phyloP scores from a whole-genome alignment of 2,888 invertebrate species.

The Melieria omissa region DNA sequence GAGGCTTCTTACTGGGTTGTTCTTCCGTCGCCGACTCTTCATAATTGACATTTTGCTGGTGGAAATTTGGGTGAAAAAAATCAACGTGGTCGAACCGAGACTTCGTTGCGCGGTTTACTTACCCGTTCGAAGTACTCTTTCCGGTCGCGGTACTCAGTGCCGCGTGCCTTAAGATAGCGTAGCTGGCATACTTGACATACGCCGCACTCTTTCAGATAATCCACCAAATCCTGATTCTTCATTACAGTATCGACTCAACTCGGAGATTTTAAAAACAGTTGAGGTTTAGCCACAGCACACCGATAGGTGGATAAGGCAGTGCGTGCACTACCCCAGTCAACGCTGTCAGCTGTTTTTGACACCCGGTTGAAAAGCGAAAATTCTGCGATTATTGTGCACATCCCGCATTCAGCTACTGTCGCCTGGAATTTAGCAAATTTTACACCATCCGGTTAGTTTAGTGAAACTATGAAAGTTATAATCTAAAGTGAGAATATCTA shows the following conservation, averaged over 20 bases:
- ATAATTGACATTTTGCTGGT: conserved; percentile 44
- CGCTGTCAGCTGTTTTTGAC: conserved; percentile 17
- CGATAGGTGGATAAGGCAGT: background rate
- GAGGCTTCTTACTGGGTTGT: conserved; percentile 56
- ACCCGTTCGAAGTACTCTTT: conserved; percentile 69
- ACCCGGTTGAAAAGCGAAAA: conserved; percentile 8
- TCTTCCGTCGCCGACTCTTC: background rate
- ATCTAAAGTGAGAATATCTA: no score
- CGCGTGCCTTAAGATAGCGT: conserved; percentile 74
- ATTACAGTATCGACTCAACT: conserved; percentile 54
- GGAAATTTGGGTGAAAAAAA: background rate
- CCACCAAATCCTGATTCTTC: conserved; percentile 68
- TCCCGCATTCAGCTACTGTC: no score
- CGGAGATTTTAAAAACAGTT: no score
- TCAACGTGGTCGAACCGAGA: background rate
- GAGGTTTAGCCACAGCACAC: background rate
- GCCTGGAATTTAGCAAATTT: no score
- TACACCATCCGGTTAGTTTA: no score
- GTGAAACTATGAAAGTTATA: no score
- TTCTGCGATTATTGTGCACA: background rate
- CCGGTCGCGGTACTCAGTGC: conserved; percentile 70
- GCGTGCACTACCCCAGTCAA: background rate
- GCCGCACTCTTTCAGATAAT: conserved; percentile 69
- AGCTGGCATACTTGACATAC: conserved; percentile 78
- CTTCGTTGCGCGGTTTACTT: conserved; percentile 45